A percentile compares a stretch with the other conserved stretches of the same genome.
These are phyloP conservation scores for Ascidia mentula DNA, from an alignment of 23 tunicate genomes.

Conservation along the genomic window DNA sequence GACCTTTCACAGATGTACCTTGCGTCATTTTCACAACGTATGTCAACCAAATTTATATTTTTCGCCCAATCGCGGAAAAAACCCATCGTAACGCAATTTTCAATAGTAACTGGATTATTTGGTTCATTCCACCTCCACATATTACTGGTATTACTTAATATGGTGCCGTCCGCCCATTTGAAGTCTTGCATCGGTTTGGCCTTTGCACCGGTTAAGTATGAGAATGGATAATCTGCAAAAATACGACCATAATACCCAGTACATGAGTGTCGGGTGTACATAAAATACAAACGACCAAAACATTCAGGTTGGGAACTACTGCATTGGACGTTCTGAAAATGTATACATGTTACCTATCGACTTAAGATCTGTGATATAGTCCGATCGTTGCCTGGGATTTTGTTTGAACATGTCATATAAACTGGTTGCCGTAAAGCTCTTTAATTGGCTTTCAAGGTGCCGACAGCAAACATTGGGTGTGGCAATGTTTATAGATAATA, in stretches of 20 bases:
- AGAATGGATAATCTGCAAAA: background rate
- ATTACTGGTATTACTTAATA: background rate
- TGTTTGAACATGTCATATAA: background rate
- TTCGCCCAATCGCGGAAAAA: background rate
- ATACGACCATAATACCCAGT: background rate
- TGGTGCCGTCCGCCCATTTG: slow-evolving; percentile 3
- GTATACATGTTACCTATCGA: no score
- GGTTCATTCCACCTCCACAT: background rate
- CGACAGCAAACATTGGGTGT: background rate
- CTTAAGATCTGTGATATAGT: no score
- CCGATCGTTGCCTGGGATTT: background rate
- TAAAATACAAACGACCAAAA: background rate
- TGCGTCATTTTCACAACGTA: background rate
- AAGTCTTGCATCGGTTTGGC: background rate
- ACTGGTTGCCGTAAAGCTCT: background rate
- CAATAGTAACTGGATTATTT: background rate
- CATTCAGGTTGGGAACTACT: background rate
- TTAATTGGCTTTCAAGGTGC: background rate
- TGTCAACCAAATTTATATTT: background rate
- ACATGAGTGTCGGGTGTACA: background rate
- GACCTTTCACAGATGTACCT: background rate
- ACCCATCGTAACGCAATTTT: background rate
- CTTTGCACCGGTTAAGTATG: background rate
- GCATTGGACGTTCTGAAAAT: no score
- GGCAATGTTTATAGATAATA: no score